These are phyloP conservation scores for Peromyscus maniculatus DNA, from an alignment of 2,113 vertebrate species.

Conservation along the genomic window DNA sequence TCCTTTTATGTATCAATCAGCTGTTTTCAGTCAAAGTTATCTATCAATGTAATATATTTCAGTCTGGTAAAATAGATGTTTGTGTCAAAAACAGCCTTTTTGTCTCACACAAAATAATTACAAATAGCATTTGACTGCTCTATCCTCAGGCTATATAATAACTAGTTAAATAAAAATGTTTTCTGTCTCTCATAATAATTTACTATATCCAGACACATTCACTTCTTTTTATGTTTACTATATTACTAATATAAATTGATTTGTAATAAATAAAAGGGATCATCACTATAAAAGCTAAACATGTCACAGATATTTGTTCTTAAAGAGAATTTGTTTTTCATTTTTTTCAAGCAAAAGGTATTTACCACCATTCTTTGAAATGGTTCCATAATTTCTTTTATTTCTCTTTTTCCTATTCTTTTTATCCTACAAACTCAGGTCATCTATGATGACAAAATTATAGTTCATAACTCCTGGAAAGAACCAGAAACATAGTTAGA, in stretches of 20 bases:
- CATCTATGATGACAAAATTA: no score
- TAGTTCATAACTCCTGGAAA: no score
- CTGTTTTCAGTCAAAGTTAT: constrained; percentile 20
- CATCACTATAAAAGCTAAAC: background rate
- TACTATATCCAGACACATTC: background rate
- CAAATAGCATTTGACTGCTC: background rate
- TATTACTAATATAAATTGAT: background rate
- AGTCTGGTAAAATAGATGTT: background rate
- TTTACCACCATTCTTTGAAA: no score
- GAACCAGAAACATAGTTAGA: no score
- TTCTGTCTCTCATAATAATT: background rate
- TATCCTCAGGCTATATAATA: background rate
- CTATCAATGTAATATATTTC: constrained; percentile 13
- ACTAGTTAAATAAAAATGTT: background rate
- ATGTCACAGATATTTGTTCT: constrained; percentile 3
- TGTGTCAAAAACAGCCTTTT: constrained; percentile 10
- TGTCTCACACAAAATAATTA: background rate
- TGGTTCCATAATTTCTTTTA: no score
- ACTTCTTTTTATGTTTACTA: background rate
- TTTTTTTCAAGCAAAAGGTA: no score
- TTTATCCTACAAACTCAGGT: no score
- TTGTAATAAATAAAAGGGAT: background rate
- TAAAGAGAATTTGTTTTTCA: background rate
- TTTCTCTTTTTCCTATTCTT: no score
- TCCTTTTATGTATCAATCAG: background rate